These are phyloP conservation scores for Tridacna gigas DNA, from an alignment of 2,888 invertebrate species.

Conservation along the genomic window DNA sequence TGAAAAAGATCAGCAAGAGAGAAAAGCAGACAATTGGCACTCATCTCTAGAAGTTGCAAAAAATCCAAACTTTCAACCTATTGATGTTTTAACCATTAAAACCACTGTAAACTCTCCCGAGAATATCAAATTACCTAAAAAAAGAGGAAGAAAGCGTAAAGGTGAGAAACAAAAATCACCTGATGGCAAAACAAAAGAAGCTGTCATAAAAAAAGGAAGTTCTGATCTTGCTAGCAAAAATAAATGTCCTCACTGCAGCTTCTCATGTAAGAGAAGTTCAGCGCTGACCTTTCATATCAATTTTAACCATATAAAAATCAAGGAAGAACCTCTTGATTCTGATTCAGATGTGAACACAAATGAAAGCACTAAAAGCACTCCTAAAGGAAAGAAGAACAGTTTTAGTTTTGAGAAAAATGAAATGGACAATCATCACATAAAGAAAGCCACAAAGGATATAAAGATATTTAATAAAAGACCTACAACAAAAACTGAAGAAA, in stretches of 20 bases:
- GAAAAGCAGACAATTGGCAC: neutral
- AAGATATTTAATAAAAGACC: neutral
- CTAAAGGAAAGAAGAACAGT: neutral
- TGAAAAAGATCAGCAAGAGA: neutral
- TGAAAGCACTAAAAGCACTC: neutral
- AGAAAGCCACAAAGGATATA: neutral
- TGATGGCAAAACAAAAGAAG: neutral
- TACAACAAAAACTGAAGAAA: neutral
- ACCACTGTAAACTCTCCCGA: neutral
- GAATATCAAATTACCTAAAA: neutral
- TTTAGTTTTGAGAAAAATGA: neutral
- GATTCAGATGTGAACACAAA: neutral
- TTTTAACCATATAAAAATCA: slow-evolving; percentile 53
- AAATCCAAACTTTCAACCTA: neutral
- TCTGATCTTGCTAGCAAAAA: neutral
- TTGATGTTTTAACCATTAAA: neutral
- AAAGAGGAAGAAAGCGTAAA: slow-evolving; percentile 13
- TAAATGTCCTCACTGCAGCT: slow-evolving; percentile 56
- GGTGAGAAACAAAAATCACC: neutral
- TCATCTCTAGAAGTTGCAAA: neutral
- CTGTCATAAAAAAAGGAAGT: neutral
- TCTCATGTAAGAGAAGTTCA: slow-evolving; percentile 49
- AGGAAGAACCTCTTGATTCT: slow-evolving; percentile 31
- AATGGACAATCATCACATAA: neutral
- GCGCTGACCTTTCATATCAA: slow-evolving; percentile 60